Base-by-base conservation (phyloP, 2,888 invertebrate genomes). In the Busseola fusca region DNA sequence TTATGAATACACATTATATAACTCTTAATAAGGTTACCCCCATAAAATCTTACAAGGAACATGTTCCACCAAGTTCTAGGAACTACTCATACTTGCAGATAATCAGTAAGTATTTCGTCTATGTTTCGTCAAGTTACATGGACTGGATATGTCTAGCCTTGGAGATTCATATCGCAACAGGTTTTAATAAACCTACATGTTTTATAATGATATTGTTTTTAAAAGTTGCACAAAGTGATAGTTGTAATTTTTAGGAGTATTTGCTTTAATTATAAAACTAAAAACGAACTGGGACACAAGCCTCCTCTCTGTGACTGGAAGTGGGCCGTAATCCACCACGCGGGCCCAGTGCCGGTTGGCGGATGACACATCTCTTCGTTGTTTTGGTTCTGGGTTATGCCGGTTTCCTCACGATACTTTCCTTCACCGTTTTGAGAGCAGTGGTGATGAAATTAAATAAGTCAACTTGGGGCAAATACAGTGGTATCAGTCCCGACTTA, bases 91-190 rank as follows among this genome's bases (percentile, higher is more conserved):
- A 59, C 30, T 14, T 40, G 6, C 14, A 48, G 40, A 69, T 58
- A 69, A 63, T 54, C 12, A 58, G 30, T 37, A 25, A n/a, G 52
- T 18, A 69, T 59, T 40, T 52, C 4, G 50, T 68, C 50, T 45
- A 10, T 30, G 25, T 69, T 63, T 75, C 54, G 14, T 59, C 59
- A 54, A 34, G 18, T 64, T 70, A 70, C 63, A 45, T 59, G 59
- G 34, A n/a, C 64, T 64, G 40, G 18, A n/a, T 25, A 34, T 4
- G 57, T 63, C 59, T 63, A 64, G 63, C 75, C 34, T 64, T 6
- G 3, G 3, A 70, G 76, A 75, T 76, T 37, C n/a, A 52, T 64
- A 75, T 75, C 76, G 18, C 10, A 76, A 59, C 74, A 70, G 52
- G 70, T 76, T 76, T 64, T 40, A 52, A 52, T 69, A 54, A 75